Evolutionary conservation across 2,888 invertebrate species (phyloP).

Genomic region (Rhimphoctona megacephalus): DNA sequence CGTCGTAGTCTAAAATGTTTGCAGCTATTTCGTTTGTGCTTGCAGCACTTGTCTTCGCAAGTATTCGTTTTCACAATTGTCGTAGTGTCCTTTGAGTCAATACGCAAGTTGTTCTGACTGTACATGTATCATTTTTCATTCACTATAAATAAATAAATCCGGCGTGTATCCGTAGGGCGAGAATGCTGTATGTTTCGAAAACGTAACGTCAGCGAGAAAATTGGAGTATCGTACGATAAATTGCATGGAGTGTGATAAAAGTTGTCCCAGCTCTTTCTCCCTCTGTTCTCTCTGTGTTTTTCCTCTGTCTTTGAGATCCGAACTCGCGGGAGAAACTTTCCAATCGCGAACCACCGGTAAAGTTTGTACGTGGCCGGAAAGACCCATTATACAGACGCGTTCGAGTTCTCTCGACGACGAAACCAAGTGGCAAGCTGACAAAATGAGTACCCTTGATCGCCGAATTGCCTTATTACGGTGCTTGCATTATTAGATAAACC

Average conservation of each 20-base stretch:
- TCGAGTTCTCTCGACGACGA: conserved; percentile 32
- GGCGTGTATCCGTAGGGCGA: neutral
- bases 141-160: conserved; percentile 55
- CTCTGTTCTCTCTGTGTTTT: conserved; percentile 29
- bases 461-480: conserved; percentile 17
- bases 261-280: conserved; percentile 29
- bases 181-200: conserved; percentile 18
- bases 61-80: conserved; percentile 36
- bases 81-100: conserved; percentile 25
- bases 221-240: conserved; percentile 71
- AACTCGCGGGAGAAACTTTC: conserved; percentile 67
- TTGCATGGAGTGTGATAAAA: conserved; percentile 65
- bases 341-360: conserved; percentile 63
- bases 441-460: conserved; percentile 61
- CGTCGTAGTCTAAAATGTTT: conserved; percentile 50
- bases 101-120: conserved; percentile 43
- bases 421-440: conserved; percentile 57
- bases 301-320: conserved; percentile 35
- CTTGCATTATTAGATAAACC: conserved; percentile 21
- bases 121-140: conserved; percentile 39
- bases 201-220: conserved; percentile 66
- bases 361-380: conserved; percentile 67
- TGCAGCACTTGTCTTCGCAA: conserved; percentile 25
- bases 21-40: conserved; percentile 27
- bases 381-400: conserved; percentile 54